Base-by-base conservation (phyloP, 2,113 vertebrate genomes). In the Saguinus imperator region DNA sequence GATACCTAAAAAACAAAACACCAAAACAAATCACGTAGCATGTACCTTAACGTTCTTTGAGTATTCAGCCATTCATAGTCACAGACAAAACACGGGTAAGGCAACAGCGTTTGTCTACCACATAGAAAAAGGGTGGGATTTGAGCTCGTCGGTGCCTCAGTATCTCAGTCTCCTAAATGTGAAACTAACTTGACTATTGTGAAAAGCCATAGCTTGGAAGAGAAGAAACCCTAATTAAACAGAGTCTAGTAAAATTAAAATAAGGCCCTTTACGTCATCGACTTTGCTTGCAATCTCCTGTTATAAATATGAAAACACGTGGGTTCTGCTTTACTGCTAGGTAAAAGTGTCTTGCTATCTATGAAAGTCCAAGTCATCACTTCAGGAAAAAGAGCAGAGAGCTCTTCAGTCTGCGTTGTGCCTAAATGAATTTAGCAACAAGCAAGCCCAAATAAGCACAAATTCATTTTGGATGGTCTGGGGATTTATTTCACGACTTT, bases 141-240 rank as follows among this genome's bases (percentile, higher is more conserved):
- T 79, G 40, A 94, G 27, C 12, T 75, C 35, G 55, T 20, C 18
- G 0, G 10, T 82, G 45, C 14, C 58, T 93, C 70, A 81, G n/a
- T 84, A 27, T 40, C 40, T 89, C 58, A 85, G 23, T 89, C 52
- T 94, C 82, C 82, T 89, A 55, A 66, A 70, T 86, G 9, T 27
- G 68, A 81, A 72, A 29, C 88, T 94, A 89, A 89, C 21, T 23
- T 89, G 64, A 87, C 8, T 72, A 29, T 48, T 90, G 32, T 52
- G 75, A 45, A 94, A 88, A 82, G 40, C 8, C 27, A 92, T 18
- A 94, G 57, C 13, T 57, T 66, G n/a, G 17, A 94, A 89, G 14
- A 89, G 37, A 95, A 94, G 18, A 95, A 66, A 96, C 85, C 95
- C 35, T 95, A 48, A 70, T 45, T 90, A 95, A 89, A 76, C 1